These are phyloP conservation scores for Nephrotoma appendiculata DNA, from an alignment of 2,888 invertebrate genomes.

Conservation along the genomic window DNA sequence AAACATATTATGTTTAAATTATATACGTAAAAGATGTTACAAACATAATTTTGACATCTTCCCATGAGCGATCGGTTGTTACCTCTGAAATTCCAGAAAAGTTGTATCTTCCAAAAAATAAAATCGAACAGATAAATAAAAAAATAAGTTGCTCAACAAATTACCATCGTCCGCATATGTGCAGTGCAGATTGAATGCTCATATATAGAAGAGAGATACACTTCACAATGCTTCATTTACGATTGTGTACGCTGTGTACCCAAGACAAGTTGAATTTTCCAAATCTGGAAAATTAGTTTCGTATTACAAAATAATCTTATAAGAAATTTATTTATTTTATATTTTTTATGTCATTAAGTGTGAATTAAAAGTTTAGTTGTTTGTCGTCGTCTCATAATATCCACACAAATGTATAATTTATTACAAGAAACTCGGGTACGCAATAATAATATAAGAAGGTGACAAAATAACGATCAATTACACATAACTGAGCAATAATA, in stretches of 20 bases:
- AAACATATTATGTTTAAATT: neutral
- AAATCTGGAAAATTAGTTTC: neutral
- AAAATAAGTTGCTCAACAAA: neutral
- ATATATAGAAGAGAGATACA: neutral
- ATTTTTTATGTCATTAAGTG: neutral
- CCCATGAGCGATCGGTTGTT: neutral
- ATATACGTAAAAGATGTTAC: neutral
- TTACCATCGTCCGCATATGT: neutral
- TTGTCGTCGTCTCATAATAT: neutral
- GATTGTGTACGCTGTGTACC: neutral
- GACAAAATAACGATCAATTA: neutral
- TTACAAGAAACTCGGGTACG: neutral
- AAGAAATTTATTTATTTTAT: neutral
- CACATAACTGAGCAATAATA: neutral
- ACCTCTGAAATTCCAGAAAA: neutral
- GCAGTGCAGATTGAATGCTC: neutral
- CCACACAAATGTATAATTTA: neutral
- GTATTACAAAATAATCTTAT: neutral
- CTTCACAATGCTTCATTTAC: neutral
- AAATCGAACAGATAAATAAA: neutral
- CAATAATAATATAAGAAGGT: neutral
- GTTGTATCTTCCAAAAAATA: neutral
- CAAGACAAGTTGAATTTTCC: neutral
- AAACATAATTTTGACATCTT: neutral
- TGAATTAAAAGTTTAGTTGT: neutral